Evolutionary conservation across 2,888 invertebrate genomes (phyloP), one percentile per base, ranked within the genome.

Genomic region (Formica aserva): DNA sequence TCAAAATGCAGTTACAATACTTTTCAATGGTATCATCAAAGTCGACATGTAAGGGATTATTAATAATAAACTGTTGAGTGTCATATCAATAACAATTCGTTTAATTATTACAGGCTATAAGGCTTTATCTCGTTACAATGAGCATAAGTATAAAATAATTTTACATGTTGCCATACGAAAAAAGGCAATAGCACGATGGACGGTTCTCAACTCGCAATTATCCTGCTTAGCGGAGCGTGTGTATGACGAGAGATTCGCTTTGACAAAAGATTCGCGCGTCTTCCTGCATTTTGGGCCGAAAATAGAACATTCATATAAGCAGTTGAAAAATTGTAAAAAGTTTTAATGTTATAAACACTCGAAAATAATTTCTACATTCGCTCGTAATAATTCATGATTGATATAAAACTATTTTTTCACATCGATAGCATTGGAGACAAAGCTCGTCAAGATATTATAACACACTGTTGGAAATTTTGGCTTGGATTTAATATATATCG

Each of bases 41-140:
- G 32, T 72, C 18, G n/a, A 48, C 32, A n/a, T 18, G 3, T n/a
- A 29, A 55, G 13, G 63, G n/a, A 63, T 63, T 63, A n/a, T 63
- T n/a, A 63, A 35, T 63, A 3, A 22, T 22, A 63, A 63, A 29
- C 5, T 29, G 11, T n/a, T 29, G 15, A 13, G 0, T 4, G 6
- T 0, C 62, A 41, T 83, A 87, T 91, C 87, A 87, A 90, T 92
- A 92, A 92, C 92, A 92, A 92, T 92, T 89, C 85, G 78, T 87
- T 91, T 93, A 91, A 92, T 92, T 92, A 88, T 87, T 88, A 90
- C 87, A 87, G 89, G 87, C 89, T 91, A 92, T 91, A 91, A 92
- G 91, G 88, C 90, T 91, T 88, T 85, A 87, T 88, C 87, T 91
- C 85, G 91, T 89, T 91, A 92, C 88, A 92, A 88, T 92, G 88